These are phyloP conservation scores for Dryadula phaetusa DNA, from an alignment of 2,888 invertebrate species.

Conservation along the genomic window DNA sequence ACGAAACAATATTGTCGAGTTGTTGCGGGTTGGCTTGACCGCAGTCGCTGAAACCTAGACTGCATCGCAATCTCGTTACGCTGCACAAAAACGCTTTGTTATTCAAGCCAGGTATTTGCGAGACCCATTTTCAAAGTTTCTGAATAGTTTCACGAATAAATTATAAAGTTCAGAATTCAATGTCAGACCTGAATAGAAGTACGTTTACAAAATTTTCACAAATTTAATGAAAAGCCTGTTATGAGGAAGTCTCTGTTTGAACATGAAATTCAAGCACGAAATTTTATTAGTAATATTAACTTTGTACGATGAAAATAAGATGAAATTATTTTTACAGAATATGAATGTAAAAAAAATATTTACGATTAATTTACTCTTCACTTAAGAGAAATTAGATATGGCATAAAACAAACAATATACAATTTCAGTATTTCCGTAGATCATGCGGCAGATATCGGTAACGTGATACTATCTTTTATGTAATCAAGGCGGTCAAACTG, in stretches of 20 bases:
- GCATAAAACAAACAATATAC: constrained; percentile 7
- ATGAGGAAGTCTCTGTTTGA: neutral
- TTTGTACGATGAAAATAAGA: neutral
- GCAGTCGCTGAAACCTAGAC: constrained; percentile 72
- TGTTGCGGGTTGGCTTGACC: constrained; percentile 62
- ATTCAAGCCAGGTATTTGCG: constrained; percentile 66
- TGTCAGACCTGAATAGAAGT: constrained; percentile 18
- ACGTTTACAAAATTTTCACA: constrained; percentile 9
- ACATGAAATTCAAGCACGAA: neutral
- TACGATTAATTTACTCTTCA: neutral
- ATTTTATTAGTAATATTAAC: neutral
- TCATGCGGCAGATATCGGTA: constrained; percentile 32
- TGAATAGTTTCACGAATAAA: constrained; percentile 63
- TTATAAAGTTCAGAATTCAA: constrained; percentile 40
- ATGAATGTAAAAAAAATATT: neutral
- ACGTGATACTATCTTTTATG: constrained; percentile 39
- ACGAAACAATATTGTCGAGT: constrained; percentile 71
- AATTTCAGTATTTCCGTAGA: constrained; percentile 22
- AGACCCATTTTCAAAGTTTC: constrained; percentile 54
- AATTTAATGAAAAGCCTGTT: constrained; percentile 16
- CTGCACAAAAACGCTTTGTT: constrained; percentile 74
- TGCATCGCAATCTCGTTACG: constrained; percentile 75
- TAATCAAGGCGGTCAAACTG: constrained; percentile 36
- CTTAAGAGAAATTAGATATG: constrained; percentile 11
- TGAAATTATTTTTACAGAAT: neutral